A percentile compares a stretch with the other conserved stretches of the same genome.
Evolutionary conservation across 1,140 invertebrate genomes (phyloP).

Genomic region (Drosophila oshimai): DNA sequence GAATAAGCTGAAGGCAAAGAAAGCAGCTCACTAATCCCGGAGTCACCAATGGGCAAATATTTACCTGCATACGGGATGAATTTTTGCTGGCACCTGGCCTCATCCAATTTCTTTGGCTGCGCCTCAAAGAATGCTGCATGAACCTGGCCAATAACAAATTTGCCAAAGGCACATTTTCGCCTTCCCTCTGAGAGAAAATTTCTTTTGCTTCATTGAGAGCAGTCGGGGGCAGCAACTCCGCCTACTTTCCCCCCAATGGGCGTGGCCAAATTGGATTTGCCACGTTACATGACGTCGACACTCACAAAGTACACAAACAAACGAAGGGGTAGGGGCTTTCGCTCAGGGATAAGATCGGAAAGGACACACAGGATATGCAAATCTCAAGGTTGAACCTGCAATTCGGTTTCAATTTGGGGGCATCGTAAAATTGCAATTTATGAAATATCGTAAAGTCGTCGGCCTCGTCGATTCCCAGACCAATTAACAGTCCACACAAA

Average conservation of each 20-base stretch:
- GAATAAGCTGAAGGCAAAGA: conserved; percentile 10
- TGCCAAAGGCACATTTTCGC: conserved; percentile 15
- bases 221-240: not conserved
- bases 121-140: conserved; percentile 18
- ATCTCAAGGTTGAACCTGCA: conserved; percentile 41
- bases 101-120: conserved; percentile 11
- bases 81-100: conserved; percentile 8
- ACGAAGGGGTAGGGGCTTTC: not conserved
- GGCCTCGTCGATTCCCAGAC: conserved; percentile 42
- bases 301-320: conserved; percentile 50
- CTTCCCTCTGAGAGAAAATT: not conserved
- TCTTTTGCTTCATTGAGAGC: conserved; percentile 16
- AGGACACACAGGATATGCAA: conserved; percentile 29
- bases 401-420: conserved; percentile 29
- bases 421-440: conserved; percentile 44
- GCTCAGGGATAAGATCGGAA: not conserved
- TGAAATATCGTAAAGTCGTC: conserved; percentile 40
- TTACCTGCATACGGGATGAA: conserved; percentile 19
- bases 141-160: conserved; percentile 21
- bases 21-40: not conserved
- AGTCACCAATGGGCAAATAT: conserved; percentile 28
- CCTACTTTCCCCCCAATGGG: not conserved
- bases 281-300: conserved; percentile 55
- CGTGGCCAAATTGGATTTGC: conserved; percentile 65
- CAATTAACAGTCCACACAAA: conserved; percentile 51